These are phyloP conservation scores for Drosophila austrosaltans DNA, from an alignment of 2,888 invertebrate species.

Conservation along the genomic window DNA sequence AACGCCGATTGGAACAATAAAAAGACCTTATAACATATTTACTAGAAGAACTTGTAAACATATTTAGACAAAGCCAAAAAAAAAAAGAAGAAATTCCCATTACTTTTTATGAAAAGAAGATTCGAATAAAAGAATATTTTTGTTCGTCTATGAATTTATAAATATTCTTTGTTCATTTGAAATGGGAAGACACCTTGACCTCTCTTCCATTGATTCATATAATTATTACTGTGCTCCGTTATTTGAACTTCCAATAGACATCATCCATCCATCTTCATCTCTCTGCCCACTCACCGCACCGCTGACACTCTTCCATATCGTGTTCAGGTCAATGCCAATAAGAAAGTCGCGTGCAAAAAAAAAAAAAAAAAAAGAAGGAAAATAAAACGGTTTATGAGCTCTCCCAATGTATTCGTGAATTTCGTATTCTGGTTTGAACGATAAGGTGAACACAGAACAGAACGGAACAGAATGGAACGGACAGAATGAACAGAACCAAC, in stretches of 20 bases:
- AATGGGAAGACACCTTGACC: neutral
- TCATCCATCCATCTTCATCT: constrained; percentile 36
- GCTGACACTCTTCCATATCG: constrained; percentile 20
- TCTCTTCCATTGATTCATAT: constrained; percentile 6
- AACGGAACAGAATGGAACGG: constrained; percentile 15
- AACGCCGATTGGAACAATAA: neutral
- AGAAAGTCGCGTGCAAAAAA: constrained; percentile 67
- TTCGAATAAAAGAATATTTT: constrained; percentile 1
- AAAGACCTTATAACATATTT: neutral
- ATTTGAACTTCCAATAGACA: constrained; percentile 13
- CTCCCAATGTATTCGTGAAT: constrained; percentile 47
- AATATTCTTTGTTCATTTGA: neutral
- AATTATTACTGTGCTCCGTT: constrained; percentile 16
- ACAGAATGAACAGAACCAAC: constrained; percentile 39
- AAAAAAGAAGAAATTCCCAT: neutral
- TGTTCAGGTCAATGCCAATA: constrained; percentile 67
- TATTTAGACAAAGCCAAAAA: neutral
- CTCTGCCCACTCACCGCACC: neutral
- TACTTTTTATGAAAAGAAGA: neutral
- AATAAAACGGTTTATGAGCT: constrained; percentile 47
- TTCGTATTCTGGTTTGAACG: constrained; percentile 66
- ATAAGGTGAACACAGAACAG: constrained; percentile 31
- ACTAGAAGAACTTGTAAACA: neutral
- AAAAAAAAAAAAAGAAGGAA: neutral
- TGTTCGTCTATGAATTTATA: neutral